Base-by-base conservation (phyloP, 2,888 invertebrate genomes). In the Prosapia bicincta region DNA sequence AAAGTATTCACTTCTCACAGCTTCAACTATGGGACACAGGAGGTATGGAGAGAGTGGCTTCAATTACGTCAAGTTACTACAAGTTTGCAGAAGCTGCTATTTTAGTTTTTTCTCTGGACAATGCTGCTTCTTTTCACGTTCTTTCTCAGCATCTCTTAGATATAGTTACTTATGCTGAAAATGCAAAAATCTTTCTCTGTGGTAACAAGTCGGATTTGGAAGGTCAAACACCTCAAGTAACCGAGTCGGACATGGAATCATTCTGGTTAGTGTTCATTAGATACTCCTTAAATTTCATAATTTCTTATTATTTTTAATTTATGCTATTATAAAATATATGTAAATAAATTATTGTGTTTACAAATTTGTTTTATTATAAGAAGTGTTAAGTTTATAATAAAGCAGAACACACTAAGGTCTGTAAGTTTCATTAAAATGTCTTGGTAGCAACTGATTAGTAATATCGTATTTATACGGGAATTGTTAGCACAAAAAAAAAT, bases 11-110 rank as follows among this genome's bases (percentile, higher is more conserved):
- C 79, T 77, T 78, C 79, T 83, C 86, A 71, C 85, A 97, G 96
- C 86, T 98, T 78, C 96, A 97, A 86, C 86, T 98, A 80, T 98
- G 97, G 97, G 98, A 98, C 84, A 98, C 98, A 43, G 97, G 97
- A 80, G 97, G 97, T 70, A 96, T 98, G 95, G 98, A 98, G 85
- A 88, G 97, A 81, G 96, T 97, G 79, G 97, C 97, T 68, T 96
- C 96, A 2, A 94, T 98, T 24, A 97, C 97, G 13, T 95, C 96
- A 28, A 96, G 95, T 83, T 98, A 98, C 84, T 98, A 97, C 85
- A 97, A 97, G 86, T 96, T 96, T 86, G 95, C 97, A 2, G 96
- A 97, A 84, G 97, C 96, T 78, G 97, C 97, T 76, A 91, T 98
- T 81, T 87, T 98, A 78, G 96, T 97, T 6, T 98, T 97, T 86